Evolutionary conservation across 2,888 invertebrate species (phyloP).

Genomic region (Pimpla rufipes): DNA sequence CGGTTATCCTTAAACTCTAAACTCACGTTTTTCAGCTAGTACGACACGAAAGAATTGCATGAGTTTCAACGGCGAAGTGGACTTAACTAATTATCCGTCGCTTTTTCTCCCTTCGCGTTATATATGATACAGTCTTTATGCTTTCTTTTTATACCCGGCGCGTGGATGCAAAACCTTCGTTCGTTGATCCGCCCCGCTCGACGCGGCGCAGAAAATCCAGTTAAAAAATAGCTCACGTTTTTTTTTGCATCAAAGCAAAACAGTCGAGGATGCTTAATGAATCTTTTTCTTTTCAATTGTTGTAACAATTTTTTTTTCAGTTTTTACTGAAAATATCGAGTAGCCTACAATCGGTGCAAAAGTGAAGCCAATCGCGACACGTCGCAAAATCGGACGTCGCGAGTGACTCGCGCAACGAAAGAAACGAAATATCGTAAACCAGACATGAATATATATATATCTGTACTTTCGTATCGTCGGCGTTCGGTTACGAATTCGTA

Average conservation of each 20-base stretch:
- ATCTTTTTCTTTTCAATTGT: background rate
- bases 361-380: conserved; percentile 24
- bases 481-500: conserved; percentile 16
- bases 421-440: conserved; percentile 55
- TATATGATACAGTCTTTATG: conserved; percentile 70
- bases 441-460: conserved; percentile 36
- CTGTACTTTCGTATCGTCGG: conserved; percentile 20
- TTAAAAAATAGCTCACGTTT: conserved; percentile 27
- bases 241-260: conserved; percentile 7
- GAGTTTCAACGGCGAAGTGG: conserved; percentile 33
- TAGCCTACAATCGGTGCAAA: conserved; percentile 52
- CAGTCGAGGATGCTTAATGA: conserved; percentile 1
- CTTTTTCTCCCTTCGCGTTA: conserved; percentile 54
- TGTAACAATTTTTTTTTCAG: background rate
- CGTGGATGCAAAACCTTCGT: conserved; percentile 49
- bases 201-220: conserved; percentile 10
- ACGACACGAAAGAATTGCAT: conserved; percentile 57
- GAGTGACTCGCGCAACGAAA: conserved; percentile 52
- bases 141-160: conserved; percentile 41
- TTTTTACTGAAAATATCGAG: background rate
- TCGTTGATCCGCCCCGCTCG: conserved; percentile 21
- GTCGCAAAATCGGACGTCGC: background rate
- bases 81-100: conserved; percentile 49
- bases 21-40: conserved; percentile 57
- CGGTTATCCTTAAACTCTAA: conserved; percentile 58